phyloP scores from a whole-genome alignment of 1,140 invertebrate genomes.

The Prorops nasuta region DNA sequence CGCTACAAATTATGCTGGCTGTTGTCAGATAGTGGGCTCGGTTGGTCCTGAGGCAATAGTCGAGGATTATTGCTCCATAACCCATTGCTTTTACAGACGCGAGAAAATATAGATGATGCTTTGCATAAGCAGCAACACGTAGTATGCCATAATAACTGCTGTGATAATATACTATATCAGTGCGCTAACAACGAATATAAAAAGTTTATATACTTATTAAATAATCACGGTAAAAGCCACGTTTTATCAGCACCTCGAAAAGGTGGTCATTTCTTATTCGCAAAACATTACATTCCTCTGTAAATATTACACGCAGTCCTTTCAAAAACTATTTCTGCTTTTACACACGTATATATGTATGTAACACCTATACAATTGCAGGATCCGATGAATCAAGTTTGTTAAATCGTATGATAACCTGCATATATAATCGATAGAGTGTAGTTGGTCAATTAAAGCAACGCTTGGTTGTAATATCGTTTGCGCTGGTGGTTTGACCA shows the following conservation, averaged over 20 bases:
- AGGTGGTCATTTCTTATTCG: too few species aligned
- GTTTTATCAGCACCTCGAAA: too few species aligned
- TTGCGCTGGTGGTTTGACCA: background rate
- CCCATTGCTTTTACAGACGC: slow-evolving; percentile 25
- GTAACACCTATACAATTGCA: background rate
- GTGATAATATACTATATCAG: background rate
- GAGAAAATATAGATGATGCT: slow-evolving; percentile 10
- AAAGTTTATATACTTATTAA: background rate
- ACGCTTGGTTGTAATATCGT: background rate
- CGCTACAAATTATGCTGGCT: background rate
- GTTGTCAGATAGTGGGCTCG: background rate
- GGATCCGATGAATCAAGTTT: background rate
- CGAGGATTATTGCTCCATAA: slow-evolving; percentile 29
- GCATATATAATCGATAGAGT: slow-evolving; percentile 9
- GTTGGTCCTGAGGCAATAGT: background rate
- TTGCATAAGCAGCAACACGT: slow-evolving; percentile 18
- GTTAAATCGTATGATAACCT: background rate
- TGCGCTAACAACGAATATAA: too few species aligned
- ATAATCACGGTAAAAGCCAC: background rate
- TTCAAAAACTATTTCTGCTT: too few species aligned
- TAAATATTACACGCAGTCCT: too few species aligned
- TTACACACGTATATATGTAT: background rate
- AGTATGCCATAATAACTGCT: slow-evolving; percentile 13
- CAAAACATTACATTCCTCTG: too few species aligned
- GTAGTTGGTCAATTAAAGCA: slow-evolving; percentile 7